Conservation (phyloP, 1,140 invertebrate genomes). For the Caenorhabditis inopinata region DNA sequence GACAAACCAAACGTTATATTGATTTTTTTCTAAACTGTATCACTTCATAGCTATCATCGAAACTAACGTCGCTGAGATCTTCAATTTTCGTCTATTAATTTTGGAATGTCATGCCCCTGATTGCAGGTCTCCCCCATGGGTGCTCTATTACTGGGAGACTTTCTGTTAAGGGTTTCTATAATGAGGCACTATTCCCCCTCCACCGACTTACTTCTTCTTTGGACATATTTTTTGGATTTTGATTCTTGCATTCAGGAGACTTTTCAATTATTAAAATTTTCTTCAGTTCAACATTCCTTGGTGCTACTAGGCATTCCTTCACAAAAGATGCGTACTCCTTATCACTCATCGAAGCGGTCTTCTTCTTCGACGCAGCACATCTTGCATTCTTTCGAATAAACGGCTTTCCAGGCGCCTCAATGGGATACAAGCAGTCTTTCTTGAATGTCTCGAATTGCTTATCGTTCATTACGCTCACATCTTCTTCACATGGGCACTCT, state of each 20-base stretch:
- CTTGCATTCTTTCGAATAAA: neutral
- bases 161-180: too few species aligned
- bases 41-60: too few species aligned
- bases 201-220: neutral
- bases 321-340: neutral
- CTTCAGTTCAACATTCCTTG: neutral
- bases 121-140: too few species aligned
- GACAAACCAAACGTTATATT: too few species aligned
- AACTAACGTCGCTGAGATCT: too few species aligned
- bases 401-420: neutral
- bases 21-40: too few species aligned
- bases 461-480: neutral
- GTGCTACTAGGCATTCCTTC: neutral
- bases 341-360: neutral
- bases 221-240: neutral
- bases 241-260: neutral
- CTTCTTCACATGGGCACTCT: conserved; percentile 23
- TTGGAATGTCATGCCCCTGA: too few species aligned
- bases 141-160: too few species aligned
- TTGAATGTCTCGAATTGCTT: neutral
- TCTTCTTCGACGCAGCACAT: neutral
- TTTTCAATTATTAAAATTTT: neutral
- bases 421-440: neutral
- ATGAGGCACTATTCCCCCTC: too few species aligned
- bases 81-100: too few species aligned